Evolutionary conservation across 1,140 invertebrate species (phyloP), one percentile per base, ranked within the genome.

Genomic region (Drosophila baimaii): DNA sequence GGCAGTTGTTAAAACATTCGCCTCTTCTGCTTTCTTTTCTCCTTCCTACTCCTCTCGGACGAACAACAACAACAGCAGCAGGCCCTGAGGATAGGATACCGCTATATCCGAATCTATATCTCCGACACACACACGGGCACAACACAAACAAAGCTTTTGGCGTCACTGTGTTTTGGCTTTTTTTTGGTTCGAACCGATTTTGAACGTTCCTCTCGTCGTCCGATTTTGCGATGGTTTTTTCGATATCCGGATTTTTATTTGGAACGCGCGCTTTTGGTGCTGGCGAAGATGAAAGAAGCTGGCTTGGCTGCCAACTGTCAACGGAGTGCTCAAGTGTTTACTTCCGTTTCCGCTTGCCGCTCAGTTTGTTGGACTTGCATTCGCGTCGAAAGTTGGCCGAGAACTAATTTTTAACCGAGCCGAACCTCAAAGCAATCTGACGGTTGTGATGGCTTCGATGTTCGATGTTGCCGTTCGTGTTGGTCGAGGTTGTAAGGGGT

Each of bases 311-410:
- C 68, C 41, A 68, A 77, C 51, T 54, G 31, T 54, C 23, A 35
- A 54, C 51, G 13, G 51, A 54, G 31, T 21, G 51, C 51, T 33
- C 19, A 76, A 86, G 57, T 81, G 80, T 84, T 89, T 78, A 89
- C 80, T 89, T 88, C 84, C 84, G 84, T 89, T 88, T 88, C 84
- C 84, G 80, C 59, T 77, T 65, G 69, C 63, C n/a, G 56, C 49
- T 76, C 62, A 47, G 39, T 23, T 59, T 61, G 65, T 64, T 64
- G 13, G 56, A 91, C 90, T 91, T 91, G 90, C 90, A 91, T 91
- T 88, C 88, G 90, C 88, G 86, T 65, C 79, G 66, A 86, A 70
- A 69, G 80, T 84, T 83, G 63, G 73, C 61, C 76, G 56, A 70
- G 68, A 90, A 90, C 79, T 44, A 57, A 44, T 41, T 49, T 68